Conservation (phyloP, 2,888 invertebrate species). For the Drosophila rellima region DNA sequence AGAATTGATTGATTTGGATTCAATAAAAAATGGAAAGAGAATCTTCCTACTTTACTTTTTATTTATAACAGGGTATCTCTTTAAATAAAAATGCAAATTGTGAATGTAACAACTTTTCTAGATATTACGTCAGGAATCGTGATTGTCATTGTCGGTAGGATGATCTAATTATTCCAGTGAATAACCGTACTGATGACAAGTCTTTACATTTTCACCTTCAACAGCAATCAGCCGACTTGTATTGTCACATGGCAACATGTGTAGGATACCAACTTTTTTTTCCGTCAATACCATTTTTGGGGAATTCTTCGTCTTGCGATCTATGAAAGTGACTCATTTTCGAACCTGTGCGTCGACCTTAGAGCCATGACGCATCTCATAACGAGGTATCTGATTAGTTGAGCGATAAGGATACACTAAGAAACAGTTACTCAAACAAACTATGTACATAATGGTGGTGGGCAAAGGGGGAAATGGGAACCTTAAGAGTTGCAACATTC, state of each 20-base stretch:
- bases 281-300: conserved; percentile 25
- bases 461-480: neutral
- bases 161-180: conserved; percentile 49
- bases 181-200: conserved; percentile 37
- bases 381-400: conserved; percentile 16
- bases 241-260: conserved; percentile 20
- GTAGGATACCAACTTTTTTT: conserved; percentile 9
- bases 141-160: conserved; percentile 17
- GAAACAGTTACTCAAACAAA: conserved; percentile 26
- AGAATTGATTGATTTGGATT: too few species aligned
- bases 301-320: conserved; percentile 26
- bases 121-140: conserved; percentile 16
- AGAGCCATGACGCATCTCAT: conserved; percentile 48
- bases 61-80: neutral
- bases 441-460: conserved; percentile 5
- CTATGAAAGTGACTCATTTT: conserved; percentile 48
- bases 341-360: conserved; percentile 33
- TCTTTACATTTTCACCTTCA: conserved; percentile 14
- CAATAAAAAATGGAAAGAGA: too few species aligned
- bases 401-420: conserved; percentile 57
- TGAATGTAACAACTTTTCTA: conserved; percentile 2
- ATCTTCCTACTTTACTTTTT: neutral
- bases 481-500: conserved; percentile 3
- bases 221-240: conserved; percentile 1
- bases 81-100: neutral